Conservation (phyloP, 1,140 invertebrate genomes). For the Aphelinus certus region DNA sequence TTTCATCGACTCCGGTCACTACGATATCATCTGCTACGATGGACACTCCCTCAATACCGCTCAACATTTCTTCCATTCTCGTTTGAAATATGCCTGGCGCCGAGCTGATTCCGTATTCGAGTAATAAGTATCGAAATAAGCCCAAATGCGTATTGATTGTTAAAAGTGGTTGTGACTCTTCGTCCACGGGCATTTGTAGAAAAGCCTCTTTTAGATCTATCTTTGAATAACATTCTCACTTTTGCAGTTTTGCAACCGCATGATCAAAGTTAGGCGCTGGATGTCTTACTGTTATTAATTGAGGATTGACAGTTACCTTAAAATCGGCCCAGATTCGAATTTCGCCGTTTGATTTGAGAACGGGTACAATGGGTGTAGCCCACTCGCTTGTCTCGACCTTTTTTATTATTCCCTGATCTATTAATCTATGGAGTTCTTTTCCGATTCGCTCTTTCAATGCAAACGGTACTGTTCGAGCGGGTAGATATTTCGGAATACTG, state of each 20-base stretch:
- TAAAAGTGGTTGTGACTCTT: slow-evolving; percentile 10
- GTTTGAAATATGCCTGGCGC: too few species aligned
- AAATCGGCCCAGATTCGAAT: slow-evolving; percentile 45
- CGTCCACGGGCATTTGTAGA: slow-evolving; percentile 35
- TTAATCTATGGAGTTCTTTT: slow-evolving; percentile 40
- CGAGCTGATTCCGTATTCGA: too few species aligned
- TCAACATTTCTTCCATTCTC: too few species aligned
- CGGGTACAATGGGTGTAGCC: slow-evolving; percentile 60
- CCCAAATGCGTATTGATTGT: slow-evolving; percentile 44
- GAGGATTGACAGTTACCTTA: background rate
- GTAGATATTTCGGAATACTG: background rate
- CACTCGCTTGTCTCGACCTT: slow-evolving; percentile 50
- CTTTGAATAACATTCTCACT: slow-evolving; percentile 1
- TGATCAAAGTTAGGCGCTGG: slow-evolving; percentile 16
- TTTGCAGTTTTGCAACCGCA: slow-evolving; percentile 21
- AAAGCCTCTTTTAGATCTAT: slow-evolving; percentile 30
- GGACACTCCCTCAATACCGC: too few species aligned
- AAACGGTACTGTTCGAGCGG: slow-evolving; percentile 30
- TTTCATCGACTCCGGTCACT: too few species aligned
- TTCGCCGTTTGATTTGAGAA: slow-evolving; percentile 53
- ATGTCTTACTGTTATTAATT: background rate
- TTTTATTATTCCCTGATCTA: slow-evolving; percentile 28
- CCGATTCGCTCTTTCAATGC: slow-evolving; percentile 29
- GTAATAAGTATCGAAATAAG: slow-evolving; percentile 40
- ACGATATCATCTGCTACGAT: too few species aligned